Base-by-base conservation (phyloP, 2,888 invertebrate genomes). In the Stenodera caucasica region DNA sequence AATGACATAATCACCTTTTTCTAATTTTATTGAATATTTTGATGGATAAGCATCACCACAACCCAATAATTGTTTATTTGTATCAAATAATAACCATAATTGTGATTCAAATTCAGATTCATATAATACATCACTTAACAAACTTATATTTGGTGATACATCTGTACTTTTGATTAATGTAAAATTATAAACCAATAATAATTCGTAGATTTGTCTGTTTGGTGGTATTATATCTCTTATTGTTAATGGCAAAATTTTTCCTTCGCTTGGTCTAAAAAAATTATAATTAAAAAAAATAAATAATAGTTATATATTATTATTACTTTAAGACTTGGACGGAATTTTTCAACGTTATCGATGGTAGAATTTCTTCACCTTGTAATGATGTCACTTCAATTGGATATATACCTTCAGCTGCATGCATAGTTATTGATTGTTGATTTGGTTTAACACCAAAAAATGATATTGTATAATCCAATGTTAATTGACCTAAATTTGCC, bases 71-170 rank as follows among this genome's bases (percentile, higher is more conserved):
- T 94, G 91, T 81, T 98, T 98, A 80, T 94, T 93, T 59, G 84
- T 82, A 81, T 97, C 96, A 82, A 91, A 98, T 63, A 98, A 65
- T 91, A 97, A 93, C 96, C 98, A 98, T 79, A 98, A 84, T 81
- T 98, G 96, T 7, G 95, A 91, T 81, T 98, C 98, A 78, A 91
- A 96, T 81, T 97, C 96, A 0, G 91, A 92, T 81, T 99, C 98
- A 79, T 99, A 99, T 40, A 99, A 83, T 75, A 93, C 85, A 75
- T 93, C 90, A 78, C 92, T 92, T 35, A 99, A 84, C 60, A 93
- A 76, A 0, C 94, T 87, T 61, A 90, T 88, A 75, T 90, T 89
- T 0, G 94, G 87, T 0, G 91, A 84, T 49, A 94, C 88, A 81
- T 97, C 97, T 2, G 90, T 89, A 0, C 88, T 82, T 78, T 96